Evolutionary conservation across 2,113 vertebrate species (phyloP), one percentile per base, ranked within the genome.

Genomic region (Merops nubicus): DNA sequence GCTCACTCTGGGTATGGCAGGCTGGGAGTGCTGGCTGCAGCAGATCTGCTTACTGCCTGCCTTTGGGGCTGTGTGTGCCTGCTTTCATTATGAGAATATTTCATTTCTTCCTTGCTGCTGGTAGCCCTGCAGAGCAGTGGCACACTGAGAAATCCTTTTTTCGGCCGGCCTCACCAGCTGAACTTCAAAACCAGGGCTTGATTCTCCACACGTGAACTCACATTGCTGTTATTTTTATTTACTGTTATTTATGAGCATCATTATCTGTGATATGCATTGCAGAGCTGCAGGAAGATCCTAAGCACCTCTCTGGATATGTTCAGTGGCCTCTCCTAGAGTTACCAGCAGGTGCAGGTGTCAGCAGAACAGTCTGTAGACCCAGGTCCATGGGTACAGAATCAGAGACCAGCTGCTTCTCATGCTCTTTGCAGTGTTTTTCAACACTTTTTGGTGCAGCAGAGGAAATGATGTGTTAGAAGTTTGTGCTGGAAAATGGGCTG

Each of bases 331-430:
- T n/a, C 11, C 45, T 42, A 14, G 29, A 86, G 53, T 59, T 65
- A 62, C 16, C n/a, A 47, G 0, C 0, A 0, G 14, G 8, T 42
- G 11, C 36, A 43, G 25, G 6, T 73, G 16, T 76, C 63, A 80
- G 59, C 2, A 4, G 36, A 91, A 65, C n/a, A 57, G 40, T 38
- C 72, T 62, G 22, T 48, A 33, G 51, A 34, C 47, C 29, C 64
- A 72, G 45, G 81, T 57, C 21, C 15, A 8, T 10, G 4, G 9
- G 22, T 53, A 33, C 19, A 62, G 56, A 82, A 68, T 84, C 63
- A 42, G 33, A 81, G 16, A 76, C 6, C 20, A 40, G 18, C 29
- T 85, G 34, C 43, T 89, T 82, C 84, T 89, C 38, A 67, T 63
- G 59, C 8, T 70, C 22, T 75, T 84, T 72, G 17, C 42, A 42